Evolutionary conservation across 2,888 invertebrate genomes (phyloP), one percentile per base, ranked within the genome.

Genomic region (Cyrtodaria siliqua): DNA sequence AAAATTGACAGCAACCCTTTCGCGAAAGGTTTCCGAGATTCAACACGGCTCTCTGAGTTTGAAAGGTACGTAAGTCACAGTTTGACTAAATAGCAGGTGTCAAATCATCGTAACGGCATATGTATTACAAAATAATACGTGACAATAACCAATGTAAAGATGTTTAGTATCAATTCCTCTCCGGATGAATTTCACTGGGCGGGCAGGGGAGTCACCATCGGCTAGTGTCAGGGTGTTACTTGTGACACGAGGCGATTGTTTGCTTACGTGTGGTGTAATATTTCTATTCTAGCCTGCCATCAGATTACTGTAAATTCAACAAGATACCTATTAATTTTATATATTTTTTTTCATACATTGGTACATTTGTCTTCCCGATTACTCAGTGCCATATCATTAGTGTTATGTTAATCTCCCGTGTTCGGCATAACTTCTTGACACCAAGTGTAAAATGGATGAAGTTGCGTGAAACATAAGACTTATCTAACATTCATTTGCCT

Each of bases 1-100:
- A 99, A 99, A 95, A 99, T 99, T 93, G 98, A 99, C 95, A 98
- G 98, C 94, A 99, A 99, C 95, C 99, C 99, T 90, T 99, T 99
- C 93, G 99, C 98, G 87, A 99, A 99, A 94, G 99, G 99, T 87
- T 99, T 99, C 94, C 95, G 99, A 89, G 99, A 99, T 94, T 98
- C 98, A 79, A 97, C 97, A 85, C 95, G 98, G 92, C 96, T 98
- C 14, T 89, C 91, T 14, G 92, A 92, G 33, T 87, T 92, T 74
- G 92, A 92, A 77, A 91, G 91, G 92, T 92, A 87, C 60, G 64
- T 66, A 44, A 29, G 47, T 29, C 62, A 62, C 38, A 57, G 20
- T 49, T 60, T 29, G 14, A n/a, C 44, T 57, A 47, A 59, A 64
- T 47, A 53, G 18, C 69, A 60, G 62, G 75, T 75, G 69, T 75